These are phyloP conservation scores for Elysia chlorotica DNA, from an alignment of 1,140 invertebrate genomes.

Conservation along the genomic window DNA sequence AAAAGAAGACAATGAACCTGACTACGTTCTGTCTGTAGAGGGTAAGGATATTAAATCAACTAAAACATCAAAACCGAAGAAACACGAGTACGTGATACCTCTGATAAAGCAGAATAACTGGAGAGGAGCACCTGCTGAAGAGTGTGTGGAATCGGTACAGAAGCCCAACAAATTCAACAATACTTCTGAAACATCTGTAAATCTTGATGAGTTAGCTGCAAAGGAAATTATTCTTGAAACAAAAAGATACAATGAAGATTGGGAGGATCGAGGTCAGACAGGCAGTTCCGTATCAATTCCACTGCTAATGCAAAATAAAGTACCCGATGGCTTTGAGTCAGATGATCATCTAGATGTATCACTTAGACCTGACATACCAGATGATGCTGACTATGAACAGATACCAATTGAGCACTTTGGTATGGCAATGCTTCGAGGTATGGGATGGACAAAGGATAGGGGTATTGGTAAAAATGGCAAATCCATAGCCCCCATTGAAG, in stretches of 20 bases:
- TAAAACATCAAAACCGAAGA: constrained; percentile 45
- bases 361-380: constrained; percentile 59
- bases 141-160: constrained; percentile 22
- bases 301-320: constrained; percentile 62
- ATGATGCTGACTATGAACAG: constrained; percentile 79
- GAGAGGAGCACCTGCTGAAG: constrained; percentile 25
- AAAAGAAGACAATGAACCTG: constrained; percentile 30
- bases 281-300: constrained; percentile 56
- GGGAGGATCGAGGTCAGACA: constrained; percentile 45
- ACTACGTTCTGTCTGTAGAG: constrained; percentile 47
- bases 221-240: constrained; percentile 59
- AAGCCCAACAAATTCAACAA: neutral
- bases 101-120: constrained; percentile 57
- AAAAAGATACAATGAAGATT: constrained; percentile 43
- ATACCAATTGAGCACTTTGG: constrained; percentile 89
- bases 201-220: constrained; percentile 51
- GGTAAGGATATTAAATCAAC: constrained; percentile 37
- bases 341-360: constrained; percentile 64
- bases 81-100: constrained; percentile 62
- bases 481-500: constrained; percentile 65
- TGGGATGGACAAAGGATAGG: constrained; percentile 86
- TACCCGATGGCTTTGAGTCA: constrained; percentile 65
- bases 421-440: constrained; percentile 88
- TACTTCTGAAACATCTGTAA: constrained; percentile 6
- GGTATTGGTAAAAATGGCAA: constrained; percentile 70